These are phyloP conservation scores for Aphaenogaster floridana DNA, from an alignment of 1,140 invertebrate genomes.

Conservation along the genomic window DNA sequence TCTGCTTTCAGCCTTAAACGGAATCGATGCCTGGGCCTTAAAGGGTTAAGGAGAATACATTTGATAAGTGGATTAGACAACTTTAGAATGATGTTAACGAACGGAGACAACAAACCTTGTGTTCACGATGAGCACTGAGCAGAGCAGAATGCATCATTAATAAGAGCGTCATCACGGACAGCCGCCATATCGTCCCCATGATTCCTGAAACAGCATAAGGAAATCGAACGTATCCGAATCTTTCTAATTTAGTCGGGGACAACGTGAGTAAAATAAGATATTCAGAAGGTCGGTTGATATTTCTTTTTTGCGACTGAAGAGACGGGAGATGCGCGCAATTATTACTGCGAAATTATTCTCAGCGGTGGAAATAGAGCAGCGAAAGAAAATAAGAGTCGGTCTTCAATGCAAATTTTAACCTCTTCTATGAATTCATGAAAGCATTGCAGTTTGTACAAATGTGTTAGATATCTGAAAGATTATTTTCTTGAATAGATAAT, in stretches of 20 bases:
- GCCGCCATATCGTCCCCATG: conserved; percentile 78
- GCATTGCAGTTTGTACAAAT: not conserved
- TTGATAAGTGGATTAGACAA: conserved; percentile 24
- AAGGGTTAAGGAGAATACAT: not conserved
- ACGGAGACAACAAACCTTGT: conserved; percentile 82
- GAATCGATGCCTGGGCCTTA: too few relatives aligned
- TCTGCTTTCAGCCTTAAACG: too few relatives aligned
- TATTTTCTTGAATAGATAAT: conserved; percentile 74
- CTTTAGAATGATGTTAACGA: not conserved
- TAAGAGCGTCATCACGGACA: conserved; percentile 70
- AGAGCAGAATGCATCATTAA: conserved; percentile 73
- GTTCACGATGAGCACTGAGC: conserved; percentile 83
- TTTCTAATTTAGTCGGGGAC: conserved; percentile 10
- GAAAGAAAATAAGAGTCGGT: not conserved
- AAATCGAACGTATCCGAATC: conserved; percentile 63
- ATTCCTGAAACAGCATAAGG: conserved; percentile 75
- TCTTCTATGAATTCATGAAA: conserved; percentile 27
- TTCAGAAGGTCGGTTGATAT: not conserved
- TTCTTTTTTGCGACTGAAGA: not conserved
- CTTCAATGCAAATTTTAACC: conserved; percentile 21
- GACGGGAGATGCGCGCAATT: too few relatives aligned
- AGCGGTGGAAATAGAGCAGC: not conserved
- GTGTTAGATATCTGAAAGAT: conserved; percentile 37
- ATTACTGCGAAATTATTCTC: not conserved
- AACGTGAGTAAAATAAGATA: conserved; percentile 8